A percentile compares a stretch with the other conserved stretches of the same genome.
These are phyloP conservation scores for Pleuronectes platessa DNA, from an alignment of 2,113 vertebrate species.

Conservation along the genomic window DNA sequence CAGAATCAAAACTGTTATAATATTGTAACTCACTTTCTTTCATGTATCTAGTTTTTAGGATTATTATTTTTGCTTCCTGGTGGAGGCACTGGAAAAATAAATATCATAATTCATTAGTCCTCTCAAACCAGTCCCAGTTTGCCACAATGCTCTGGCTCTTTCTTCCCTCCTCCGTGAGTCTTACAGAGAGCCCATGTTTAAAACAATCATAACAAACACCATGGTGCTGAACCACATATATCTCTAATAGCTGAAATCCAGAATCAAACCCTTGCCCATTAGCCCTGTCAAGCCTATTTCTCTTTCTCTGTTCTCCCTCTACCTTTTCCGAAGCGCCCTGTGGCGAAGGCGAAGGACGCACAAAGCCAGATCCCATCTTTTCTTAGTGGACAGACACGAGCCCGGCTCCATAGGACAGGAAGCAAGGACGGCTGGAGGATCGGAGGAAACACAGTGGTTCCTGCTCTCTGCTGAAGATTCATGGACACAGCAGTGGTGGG, in stretches of 20 bases:
- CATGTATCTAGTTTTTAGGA: neutral
- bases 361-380: slow-evolving; percentile 75
- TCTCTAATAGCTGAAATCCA: neutral
- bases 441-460: slow-evolving; percentile 10
- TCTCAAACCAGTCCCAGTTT: neutral
- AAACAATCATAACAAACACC: neutral
- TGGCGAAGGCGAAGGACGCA: slow-evolving; percentile 79
- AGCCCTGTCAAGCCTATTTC: slow-evolving; percentile 13
- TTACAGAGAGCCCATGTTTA: no score
- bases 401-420: slow-evolving; percentile 64
- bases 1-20: no score
- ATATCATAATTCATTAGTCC: slow-evolving; percentile 11
- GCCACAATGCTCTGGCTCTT: neutral
- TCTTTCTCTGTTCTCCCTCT: slow-evolving; percentile 23
- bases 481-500: slow-evolving; percentile 8
- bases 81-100: neutral
- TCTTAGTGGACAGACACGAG: slow-evolving; percentile 50
- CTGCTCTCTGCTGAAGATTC: slow-evolving; percentile 15
- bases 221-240: neutral
- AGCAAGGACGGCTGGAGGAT: neutral
- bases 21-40: neutral
- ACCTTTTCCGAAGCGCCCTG: slow-evolving; percentile 76
- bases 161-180: slow-evolving; percentile 29
- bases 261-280: neutral
- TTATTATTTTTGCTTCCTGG: neutral